Conservation (phyloP, 2,113 vertebrate species). For the Brachypodius melanocephalos region DNA sequence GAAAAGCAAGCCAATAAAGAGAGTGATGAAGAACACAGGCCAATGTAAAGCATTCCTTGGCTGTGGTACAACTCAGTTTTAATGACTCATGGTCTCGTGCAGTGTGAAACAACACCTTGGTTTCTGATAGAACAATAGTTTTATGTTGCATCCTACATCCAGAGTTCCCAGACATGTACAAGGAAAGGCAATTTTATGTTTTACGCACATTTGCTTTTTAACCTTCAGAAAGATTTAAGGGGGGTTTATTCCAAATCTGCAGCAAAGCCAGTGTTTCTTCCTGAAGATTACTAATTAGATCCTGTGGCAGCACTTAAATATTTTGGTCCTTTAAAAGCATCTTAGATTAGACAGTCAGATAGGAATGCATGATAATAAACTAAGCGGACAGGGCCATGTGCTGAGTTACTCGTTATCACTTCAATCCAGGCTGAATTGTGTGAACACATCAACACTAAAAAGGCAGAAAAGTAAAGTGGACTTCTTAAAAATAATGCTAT, state of each 20-base stretch:
- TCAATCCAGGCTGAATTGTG: neutral
- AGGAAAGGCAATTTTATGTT: neutral
- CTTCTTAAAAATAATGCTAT: neutral
- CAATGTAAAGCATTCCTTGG: neutral
- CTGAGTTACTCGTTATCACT: neutral
- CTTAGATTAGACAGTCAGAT: conserved; percentile 37
- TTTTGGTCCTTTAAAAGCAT: conserved; percentile 44
- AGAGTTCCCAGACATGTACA: neutral
- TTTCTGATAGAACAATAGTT: neutral
- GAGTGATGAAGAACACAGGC: neutral
- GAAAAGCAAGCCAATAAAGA: neutral
- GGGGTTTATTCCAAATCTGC: neutral
- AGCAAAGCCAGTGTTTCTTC: conserved; percentile 7
- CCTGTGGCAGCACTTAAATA: conserved; percentile 4
- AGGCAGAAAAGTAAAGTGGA: neutral
- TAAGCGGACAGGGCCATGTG: conserved; percentile 22
- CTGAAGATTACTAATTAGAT: conserved; percentile 49
- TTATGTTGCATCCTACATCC: neutral
- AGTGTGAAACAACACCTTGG: neutral
- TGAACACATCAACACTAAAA: neutral
- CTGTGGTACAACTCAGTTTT: neutral
- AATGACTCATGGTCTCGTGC: neutral
- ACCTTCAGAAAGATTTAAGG: neutral
- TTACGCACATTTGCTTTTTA: neutral
- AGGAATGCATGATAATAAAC: conserved; percentile 36